phyloP scores from a whole-genome alignment of 2,113 vertebrate species.

The Anarrhichthys ocellatus region DNA sequence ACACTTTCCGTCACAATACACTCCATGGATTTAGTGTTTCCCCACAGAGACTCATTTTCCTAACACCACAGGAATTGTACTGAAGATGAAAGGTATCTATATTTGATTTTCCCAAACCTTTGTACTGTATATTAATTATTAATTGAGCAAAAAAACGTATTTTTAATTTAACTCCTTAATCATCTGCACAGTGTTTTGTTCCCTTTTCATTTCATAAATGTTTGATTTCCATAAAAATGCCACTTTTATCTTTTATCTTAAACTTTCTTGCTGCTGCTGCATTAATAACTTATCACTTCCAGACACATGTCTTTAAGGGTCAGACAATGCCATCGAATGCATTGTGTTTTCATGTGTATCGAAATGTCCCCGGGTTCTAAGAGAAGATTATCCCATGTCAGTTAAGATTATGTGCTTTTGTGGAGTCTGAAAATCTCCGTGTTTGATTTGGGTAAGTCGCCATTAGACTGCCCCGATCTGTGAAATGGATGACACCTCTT shows the following conservation, averaged over 20 bases:
- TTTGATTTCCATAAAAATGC: slow-evolving; percentile 20
- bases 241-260: slow-evolving; percentile 47
- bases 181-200: slow-evolving; percentile 10
- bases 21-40: slow-evolving; percentile 20
- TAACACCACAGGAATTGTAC: slow-evolving; percentile 18
- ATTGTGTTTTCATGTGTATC: slow-evolving; percentile 55
- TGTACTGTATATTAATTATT: slow-evolving; percentile 54
- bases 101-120: slow-evolving; percentile 60
- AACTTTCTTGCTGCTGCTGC: slow-evolving; percentile 7
- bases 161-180: slow-evolving; percentile 52
- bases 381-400: slow-evolving; percentile 60
- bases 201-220: slow-evolving; percentile 9
- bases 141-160: slow-evolving; percentile 29
- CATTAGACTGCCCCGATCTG: slow-evolving; percentile 17
- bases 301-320: slow-evolving; percentile 46
- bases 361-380: slow-evolving; percentile 36
- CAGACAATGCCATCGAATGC: slow-evolving; percentile 39
- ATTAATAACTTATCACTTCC: slow-evolving; percentile 52
- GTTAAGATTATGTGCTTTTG: slow-evolving; percentile 40
- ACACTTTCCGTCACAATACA: slow-evolving; percentile 14
- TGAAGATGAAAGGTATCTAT: slow-evolving; percentile 59
- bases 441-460: slow-evolving; percentile 12
- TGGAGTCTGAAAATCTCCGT: slow-evolving; percentile 29
- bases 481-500: slow-evolving; percentile 41
- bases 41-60: slow-evolving; percentile 24